Conservation (phyloP, 2,888 invertebrate species). For the Xanthia togata region DNA sequence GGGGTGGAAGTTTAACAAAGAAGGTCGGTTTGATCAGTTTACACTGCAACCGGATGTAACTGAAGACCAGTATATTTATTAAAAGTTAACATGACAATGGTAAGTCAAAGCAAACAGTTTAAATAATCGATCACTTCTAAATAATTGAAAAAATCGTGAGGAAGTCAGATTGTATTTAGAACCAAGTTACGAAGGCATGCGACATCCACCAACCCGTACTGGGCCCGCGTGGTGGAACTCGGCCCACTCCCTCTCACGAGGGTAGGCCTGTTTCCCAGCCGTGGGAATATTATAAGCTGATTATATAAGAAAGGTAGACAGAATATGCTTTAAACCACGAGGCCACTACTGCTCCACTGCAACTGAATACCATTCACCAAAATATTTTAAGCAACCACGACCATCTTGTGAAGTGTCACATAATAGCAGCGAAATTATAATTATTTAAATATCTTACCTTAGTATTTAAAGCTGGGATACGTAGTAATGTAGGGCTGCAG, state of each 20-base stretch:
- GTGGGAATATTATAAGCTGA: background rate
- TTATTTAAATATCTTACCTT: background rate
- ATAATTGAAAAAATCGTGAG: background rate
- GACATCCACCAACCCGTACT: no score
- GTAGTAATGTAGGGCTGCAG: background rate
- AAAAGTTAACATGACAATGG: background rate
- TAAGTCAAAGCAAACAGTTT: background rate
- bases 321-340: background rate
- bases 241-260: background rate
- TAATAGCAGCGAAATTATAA: background rate
- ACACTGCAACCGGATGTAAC: background rate
- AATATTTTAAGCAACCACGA: background rate
- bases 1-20: background rate
- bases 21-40: background rate
- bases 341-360: background rate
- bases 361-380: background rate
- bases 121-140: background rate
- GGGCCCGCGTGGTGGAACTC: no score
- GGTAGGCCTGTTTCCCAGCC: background rate
- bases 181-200: background rate
- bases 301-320: background rate
- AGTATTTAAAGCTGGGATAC: background rate
- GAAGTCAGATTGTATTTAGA: background rate
- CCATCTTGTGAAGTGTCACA: background rate
- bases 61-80: background rate